These are phyloP conservation scores for Aviceda subcristata DNA, from an alignment of 2,113 vertebrate species.

Conservation along the genomic window DNA sequence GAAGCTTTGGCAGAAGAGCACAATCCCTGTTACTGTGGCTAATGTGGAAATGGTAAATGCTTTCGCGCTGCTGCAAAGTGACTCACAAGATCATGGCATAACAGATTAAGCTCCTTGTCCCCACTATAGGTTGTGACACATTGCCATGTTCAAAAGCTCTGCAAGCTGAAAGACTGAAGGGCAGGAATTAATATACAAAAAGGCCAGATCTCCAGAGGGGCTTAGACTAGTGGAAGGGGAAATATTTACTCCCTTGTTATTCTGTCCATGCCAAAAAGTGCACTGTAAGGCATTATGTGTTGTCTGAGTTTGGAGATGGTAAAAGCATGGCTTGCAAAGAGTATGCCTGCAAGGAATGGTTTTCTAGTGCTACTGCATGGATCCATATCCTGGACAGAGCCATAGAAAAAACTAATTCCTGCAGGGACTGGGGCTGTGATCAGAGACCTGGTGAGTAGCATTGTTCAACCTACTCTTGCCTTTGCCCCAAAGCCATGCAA, in stretches of 20 bases:
- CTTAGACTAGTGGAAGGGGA: background rate
- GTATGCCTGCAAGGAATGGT: background rate
- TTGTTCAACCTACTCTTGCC: background rate
- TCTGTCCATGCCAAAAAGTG: background rate
- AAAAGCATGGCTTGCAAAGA: background rate
- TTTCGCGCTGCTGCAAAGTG: background rate
- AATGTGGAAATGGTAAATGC: background rate
- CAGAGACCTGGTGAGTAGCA: background rate
- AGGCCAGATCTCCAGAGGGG: background rate
- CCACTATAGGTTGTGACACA: background rate
- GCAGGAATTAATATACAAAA: background rate
- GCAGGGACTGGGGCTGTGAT: background rate
- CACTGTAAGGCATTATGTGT: background rate
- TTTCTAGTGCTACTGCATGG: background rate
- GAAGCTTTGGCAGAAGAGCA: background rate
- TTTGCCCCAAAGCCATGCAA: background rate
- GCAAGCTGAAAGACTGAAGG: slow-evolving; percentile 19
- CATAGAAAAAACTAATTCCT: background rate
- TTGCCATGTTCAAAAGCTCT: background rate
- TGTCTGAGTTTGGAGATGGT: background rate
- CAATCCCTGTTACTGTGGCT: background rate
- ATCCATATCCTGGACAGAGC: background rate
- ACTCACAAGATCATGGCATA: background rate
- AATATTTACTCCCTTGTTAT: background rate
- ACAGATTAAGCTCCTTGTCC: background rate